Base-by-base conservation (phyloP, 2,797 vertebrate genomes). In the Heliangelus exortis region DNA sequence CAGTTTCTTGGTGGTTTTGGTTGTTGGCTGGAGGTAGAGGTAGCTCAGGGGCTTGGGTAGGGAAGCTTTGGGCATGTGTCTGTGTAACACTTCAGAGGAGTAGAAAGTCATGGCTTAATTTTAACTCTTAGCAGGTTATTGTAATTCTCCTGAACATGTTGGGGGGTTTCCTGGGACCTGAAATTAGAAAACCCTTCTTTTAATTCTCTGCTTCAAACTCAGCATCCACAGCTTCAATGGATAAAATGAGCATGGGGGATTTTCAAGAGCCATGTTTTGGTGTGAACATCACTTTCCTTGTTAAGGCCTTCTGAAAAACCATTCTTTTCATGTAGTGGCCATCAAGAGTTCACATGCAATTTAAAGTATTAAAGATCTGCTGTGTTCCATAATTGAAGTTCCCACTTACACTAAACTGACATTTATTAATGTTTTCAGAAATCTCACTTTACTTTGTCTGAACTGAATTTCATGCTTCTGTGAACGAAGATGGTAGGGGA, bases 41-140 rank as follows among this genome's bases (percentile, higher is more conserved):
- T 65, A 41, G 28, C 33, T 55, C n/a, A 39, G 41, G 48, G 74
- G 10, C 53, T 94, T 90, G 63, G 21, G 19, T 28, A 54, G 57
- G 61, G 68, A 62, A 69, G n/a, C 34, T 89, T 65, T 85, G 55
- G 80, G 76, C 41, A 34, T 61, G 15, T 92, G 12, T 51, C n/a
- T 79, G 66, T 85, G 48, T 79, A 59, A 57, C 36, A 39, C 48
- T 59, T 94, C 12, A 47, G 58, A 75, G 58, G 88, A 66, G 26
- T 8, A 89, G 83, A 57, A 90, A 90, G 65, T 77, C 57, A 50
- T 77, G 48, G 58, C 58, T 85, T 74, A 80, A 12, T 95, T 94
- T 83, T 95, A 90, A 75, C 69, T 87, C 72, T 65, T 83, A 89
- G 84, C 50, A 90, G 67, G 68, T 86, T 50, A 26, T n/a, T 51